These are phyloP conservation scores for Lucifuga dentata DNA, from an alignment of 2,113 vertebrate species.

Conservation along the genomic window DNA sequence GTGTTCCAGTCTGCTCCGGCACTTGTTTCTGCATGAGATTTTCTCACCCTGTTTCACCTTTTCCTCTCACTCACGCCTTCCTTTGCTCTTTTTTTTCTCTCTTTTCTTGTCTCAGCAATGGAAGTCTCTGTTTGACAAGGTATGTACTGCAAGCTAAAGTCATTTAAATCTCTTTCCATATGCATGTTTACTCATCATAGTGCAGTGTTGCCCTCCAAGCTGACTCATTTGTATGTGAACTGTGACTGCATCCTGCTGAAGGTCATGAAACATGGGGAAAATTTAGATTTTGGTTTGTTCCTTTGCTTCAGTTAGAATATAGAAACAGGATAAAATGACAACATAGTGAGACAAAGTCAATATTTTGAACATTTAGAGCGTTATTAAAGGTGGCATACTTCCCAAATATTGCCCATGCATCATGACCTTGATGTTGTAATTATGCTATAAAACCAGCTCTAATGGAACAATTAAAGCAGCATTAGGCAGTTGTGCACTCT, in stretches of 20 bases:
- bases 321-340: not conserved
- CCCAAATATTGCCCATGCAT: conserved; percentile 15
- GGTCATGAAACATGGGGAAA: conserved; percentile 40
- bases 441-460: conserved; percentile 19
- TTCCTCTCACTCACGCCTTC: conserved; percentile 30
- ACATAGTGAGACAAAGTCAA: not conserved
- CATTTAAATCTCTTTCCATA: conserved; percentile 1
- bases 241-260: conserved; percentile 34
- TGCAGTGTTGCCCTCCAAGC: conserved; percentile 11
- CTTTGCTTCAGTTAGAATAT: not conserved
- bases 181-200: conserved; percentile 58
- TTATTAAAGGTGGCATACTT: not conserved
- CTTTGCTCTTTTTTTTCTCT: conserved; percentile 25
- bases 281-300: not conserved
- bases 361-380: not conserved
- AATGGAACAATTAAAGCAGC: conserved; percentile 36
- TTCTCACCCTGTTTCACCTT: not conserved
- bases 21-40: conserved; percentile 27
- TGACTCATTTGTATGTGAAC: conserved; percentile 24
- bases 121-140: conserved; percentile 92
- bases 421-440: conserved; percentile 36
- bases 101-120: conserved; percentile 84
- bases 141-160: conserved; percentile 70
- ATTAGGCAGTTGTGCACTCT: not conserved
- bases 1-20: conserved; percentile 29